A percentile compares a stretch with the other conserved stretches of the same genome.
Conservation (phyloP, 2,797 vertebrate genomes). For the Tamandua tetradactyla region DNA sequence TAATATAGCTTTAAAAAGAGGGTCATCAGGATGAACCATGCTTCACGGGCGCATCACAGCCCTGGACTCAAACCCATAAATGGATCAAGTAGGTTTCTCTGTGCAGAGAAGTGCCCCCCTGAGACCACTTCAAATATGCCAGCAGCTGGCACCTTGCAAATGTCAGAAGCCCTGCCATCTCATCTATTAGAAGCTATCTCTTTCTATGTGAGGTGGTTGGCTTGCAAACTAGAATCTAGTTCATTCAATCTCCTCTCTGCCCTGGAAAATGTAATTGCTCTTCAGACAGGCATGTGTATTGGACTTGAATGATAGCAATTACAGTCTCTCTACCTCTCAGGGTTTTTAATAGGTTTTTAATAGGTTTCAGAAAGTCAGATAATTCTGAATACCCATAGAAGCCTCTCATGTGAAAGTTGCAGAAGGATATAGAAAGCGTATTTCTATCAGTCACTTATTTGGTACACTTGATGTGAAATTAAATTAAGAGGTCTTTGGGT, state of each 20-base stretch:
- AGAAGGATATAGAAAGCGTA: background rate
- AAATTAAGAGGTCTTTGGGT: slow-evolving; percentile 24
- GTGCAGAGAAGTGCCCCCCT: background rate
- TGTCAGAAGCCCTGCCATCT: background rate
- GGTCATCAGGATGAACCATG: background rate
- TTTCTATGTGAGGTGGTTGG: background rate
- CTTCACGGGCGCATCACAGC: background rate
- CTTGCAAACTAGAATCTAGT: background rate
- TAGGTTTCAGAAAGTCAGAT: slow-evolving; percentile 40
- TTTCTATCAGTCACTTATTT: background rate
- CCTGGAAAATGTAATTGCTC: background rate
- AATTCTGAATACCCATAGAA: background rate
- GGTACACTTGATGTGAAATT: background rate
- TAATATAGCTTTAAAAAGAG: background rate
- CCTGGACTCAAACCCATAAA: background rate
- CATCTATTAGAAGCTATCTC: background rate
- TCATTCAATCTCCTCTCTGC: background rate
- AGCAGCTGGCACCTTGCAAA: background rate
- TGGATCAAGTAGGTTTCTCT: background rate
- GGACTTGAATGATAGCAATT: slow-evolving; percentile 9
- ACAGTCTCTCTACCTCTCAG: background rate
- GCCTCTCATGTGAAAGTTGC: background rate
- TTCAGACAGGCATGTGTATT: background rate
- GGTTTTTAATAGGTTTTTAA: slow-evolving; percentile 43
- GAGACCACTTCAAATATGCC: background rate